Evolutionary conservation across 2,888 invertebrate genomes (phyloP), one percentile per base, ranked within the genome.

Genomic region (Caradrina kadenii): DNA sequence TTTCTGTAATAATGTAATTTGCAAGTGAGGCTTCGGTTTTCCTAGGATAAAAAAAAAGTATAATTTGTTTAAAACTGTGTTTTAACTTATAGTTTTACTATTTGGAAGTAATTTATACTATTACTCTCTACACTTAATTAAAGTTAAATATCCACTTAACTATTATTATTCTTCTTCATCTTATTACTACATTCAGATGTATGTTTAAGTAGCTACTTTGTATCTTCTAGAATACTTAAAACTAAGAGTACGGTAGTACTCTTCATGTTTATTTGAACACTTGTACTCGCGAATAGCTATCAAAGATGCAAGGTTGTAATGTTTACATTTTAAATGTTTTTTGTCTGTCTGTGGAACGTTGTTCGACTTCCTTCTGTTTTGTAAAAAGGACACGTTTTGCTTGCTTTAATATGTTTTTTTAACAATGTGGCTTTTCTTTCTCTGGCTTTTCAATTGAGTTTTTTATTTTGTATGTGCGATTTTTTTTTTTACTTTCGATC

Each of bases 251-350:
- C 13, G 10, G 35, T 39, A 35, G 21, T 31, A 42, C 70, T 35
- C 53, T 55, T 67, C 60, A 73, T 67, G 58, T 60, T 73, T 68
- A 79, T 74, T 76, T 79, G 68, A 73, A 60, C 54, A 49, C 39
- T 55, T 39, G 56, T 31, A 63, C 55, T 63, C 50, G 26, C 55
- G 54, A 60, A 56, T 53, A 42, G 61, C 42, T 63, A 76, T 79
- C 50, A 76, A 79, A 79, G 59, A 76, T 79, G 76, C 54, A 79
- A 79, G 59, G 52, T 63, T 53, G 60, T 63, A 79, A 63, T 73
- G 52, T 74, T 68, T 65, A 70, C 64, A 62, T 75, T 80, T 55
- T 45, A 59, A 52, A 74, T 54, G 39, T 21, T 74, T 61, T 72
- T 48, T 63, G 50, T 79, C 67, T 55, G 74, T 62, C 48, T 68